These are phyloP conservation scores for Pollenia labialis DNA, from an alignment of 2,888 invertebrate genomes.

Conservation along the genomic window DNA sequence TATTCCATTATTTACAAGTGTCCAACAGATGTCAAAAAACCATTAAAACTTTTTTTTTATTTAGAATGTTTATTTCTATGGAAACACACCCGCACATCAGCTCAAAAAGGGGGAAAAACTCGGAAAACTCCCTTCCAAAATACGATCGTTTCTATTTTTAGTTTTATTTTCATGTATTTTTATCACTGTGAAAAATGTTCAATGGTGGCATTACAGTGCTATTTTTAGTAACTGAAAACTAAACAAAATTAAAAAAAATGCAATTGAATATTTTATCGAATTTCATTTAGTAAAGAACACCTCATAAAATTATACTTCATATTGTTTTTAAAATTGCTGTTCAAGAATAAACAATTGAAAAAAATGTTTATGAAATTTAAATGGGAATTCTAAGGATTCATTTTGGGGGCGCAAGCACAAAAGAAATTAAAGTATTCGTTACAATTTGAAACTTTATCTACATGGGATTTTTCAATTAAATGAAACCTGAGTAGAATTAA, in stretches of 20 bases:
- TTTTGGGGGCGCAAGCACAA: slow-evolving; percentile 8
- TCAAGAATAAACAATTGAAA: slow-evolving; percentile 14
- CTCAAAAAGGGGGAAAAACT: not conserved
- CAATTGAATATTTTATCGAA: not conserved
- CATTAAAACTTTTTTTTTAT: slow-evolving; percentile 33
- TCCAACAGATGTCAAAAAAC: slow-evolving; percentile 66
- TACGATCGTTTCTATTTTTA: slow-evolving; percentile 42
- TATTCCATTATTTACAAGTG: slow-evolving; percentile 67
- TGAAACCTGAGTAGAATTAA: slow-evolving; percentile 17
- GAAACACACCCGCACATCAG: slow-evolving; percentile 32
- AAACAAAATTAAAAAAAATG: not conserved
- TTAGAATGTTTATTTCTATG: slow-evolving; percentile 38
- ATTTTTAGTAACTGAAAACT: slow-evolving; percentile 25
- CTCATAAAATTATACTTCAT: slow-evolving; percentile 16
- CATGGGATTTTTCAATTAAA: slow-evolving; percentile 56
- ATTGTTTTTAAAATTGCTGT: not conserved
- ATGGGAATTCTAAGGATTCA: slow-evolving; percentile 56
- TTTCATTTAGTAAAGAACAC: slow-evolving; percentile 25
- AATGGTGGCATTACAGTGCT: slow-evolving; percentile 19
- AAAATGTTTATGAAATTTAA: not conserved
- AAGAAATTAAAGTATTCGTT: slow-evolving; percentile 58
- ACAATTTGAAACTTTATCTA: slow-evolving; percentile 52
- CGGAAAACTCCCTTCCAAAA: slow-evolving; percentile 51
- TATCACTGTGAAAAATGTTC: not conserved
- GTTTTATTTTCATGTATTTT: slow-evolving; percentile 48